Evolutionary conservation across 2,797 vertebrate genomes (phyloP).

Genomic region (Fistularia commersonii): DNA sequence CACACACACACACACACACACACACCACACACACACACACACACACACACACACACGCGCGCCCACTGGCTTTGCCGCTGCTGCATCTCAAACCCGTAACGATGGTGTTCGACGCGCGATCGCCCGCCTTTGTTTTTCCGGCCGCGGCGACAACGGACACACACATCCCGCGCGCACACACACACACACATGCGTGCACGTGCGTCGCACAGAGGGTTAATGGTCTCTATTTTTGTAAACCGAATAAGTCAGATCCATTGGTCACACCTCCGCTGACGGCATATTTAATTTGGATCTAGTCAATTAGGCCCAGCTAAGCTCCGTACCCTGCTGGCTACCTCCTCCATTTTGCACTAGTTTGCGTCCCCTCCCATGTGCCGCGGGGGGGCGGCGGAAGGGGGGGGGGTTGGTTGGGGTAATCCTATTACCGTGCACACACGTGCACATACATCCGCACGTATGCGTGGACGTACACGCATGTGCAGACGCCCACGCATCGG

Average conservation of each 20-base stretch:
- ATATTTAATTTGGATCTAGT: slow-evolving; percentile 99
- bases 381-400: too few species aligned
- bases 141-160: slow-evolving; percentile 44
- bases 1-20: slow-evolving; percentile 55
- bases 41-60: too few species aligned
- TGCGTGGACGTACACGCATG: neutral
- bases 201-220: slow-evolving; percentile 91
- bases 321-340: slow-evolving; percentile 94
- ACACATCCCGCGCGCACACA: slow-evolving; percentile 16
- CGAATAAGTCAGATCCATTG: slow-evolving; percentile 99
- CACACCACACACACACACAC: slow-evolving; percentile 28
- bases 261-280: slow-evolving; percentile 99
- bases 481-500: slow-evolving; percentile 29
- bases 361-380: slow-evolving; percentile 89
- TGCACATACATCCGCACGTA: slow-evolving; percentile 40
- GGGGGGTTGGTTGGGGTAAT: too few species aligned
- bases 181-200: slow-evolving; percentile 33
- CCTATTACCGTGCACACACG: slow-evolving; percentile 90
- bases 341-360: slow-evolving; percentile 96
- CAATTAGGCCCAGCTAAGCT: slow-evolving; percentile 99
- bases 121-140: slow-evolving; percentile 36
- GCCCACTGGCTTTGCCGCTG: slow-evolving; percentile 37
- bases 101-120: slow-evolving; percentile 34
- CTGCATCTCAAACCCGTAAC: slow-evolving; percentile 46
- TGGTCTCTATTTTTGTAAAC: slow-evolving; percentile 99